These are phyloP conservation scores for Sceloporus tristichus DNA, from an alignment of 2,113 vertebrate genomes.

Conservation along the genomic window DNA sequence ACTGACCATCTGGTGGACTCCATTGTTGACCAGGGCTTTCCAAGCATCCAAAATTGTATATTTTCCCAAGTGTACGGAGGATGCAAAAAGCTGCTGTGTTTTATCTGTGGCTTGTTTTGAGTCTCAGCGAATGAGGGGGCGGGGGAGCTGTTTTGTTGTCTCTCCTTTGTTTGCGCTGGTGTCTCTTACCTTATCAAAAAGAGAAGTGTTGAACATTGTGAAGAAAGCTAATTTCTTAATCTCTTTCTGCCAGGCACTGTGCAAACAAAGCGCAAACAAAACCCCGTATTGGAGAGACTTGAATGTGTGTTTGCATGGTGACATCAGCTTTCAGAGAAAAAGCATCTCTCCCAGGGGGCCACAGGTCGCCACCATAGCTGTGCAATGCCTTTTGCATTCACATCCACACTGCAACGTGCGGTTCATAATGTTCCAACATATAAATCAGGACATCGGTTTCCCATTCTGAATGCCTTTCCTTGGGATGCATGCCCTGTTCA, in stretches of 20 bases:
- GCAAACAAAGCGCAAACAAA: slow-evolving; percentile 16
- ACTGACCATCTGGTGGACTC: neutral
- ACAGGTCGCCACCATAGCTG: neutral
- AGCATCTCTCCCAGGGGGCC: neutral
- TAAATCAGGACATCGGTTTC: neutral
- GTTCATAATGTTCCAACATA: rapidly evolving
- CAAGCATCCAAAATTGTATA: neutral
- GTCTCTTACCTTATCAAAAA: neutral
- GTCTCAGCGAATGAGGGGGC: slow-evolving; percentile 51
- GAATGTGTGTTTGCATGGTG: slow-evolving; percentile 13
- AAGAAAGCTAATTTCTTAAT: slow-evolving; percentile 5
- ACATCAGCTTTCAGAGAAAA: neutral
- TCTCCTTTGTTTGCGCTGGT: slow-evolving; percentile 36
- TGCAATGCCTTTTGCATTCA: neutral
- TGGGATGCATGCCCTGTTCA: no score
- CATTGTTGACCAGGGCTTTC: neutral
- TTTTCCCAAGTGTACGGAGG: neutral
- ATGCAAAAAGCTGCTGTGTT: neutral
- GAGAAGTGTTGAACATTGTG: neutral
- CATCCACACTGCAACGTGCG: neutral
- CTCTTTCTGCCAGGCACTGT: neutral
- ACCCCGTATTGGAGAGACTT: neutral
- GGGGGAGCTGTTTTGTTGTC: slow-evolving; percentile 37
- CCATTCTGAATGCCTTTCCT: neutral
- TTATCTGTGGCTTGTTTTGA: slow-evolving; percentile 41